phyloP scores from a whole-genome alignment of 2,888 invertebrate species.

The Hemicrepidius hirtus region DNA sequence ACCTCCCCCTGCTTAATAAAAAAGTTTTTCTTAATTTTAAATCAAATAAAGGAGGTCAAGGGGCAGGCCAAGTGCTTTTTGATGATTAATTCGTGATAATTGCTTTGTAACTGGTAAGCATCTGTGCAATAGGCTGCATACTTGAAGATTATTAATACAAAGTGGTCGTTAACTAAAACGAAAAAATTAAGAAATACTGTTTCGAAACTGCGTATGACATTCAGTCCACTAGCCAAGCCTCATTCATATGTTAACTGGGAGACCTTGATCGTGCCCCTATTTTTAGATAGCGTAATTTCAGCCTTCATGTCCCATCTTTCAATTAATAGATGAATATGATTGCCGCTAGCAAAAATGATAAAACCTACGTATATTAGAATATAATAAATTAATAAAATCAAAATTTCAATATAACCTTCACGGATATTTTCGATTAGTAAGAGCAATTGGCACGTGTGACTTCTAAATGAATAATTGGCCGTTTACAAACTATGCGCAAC shows the following conservation, averaged over 20 bases:
- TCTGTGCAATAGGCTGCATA: conserved; percentile 10
- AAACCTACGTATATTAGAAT: neutral
- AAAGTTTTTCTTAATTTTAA: neutral
- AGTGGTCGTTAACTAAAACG: conserved; percentile 18
- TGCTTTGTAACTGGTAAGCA: neutral
- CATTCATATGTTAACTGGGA: conserved; percentile 32
- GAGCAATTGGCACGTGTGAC: conserved; percentile 14
- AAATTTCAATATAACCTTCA: conserved; percentile 23
- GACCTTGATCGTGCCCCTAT: conserved; percentile 49
- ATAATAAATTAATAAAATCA: conserved; percentile 20
- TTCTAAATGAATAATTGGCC: conserved; percentile 3
- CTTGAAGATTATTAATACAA: conserved; percentile 8
- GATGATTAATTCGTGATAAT: neutral
- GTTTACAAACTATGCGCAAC: neutral
- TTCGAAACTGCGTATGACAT: conserved; percentile 32
- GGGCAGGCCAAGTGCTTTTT: neutral
- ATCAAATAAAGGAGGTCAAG: neutral
- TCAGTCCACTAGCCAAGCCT: conserved; percentile 31
- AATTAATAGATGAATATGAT: neutral
- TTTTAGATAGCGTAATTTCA: conserved; percentile 34
- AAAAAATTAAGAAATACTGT: conserved; percentile 31
- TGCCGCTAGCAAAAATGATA: conserved; percentile 32
- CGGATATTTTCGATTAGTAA: conserved; percentile 22
- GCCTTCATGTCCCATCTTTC: conserved; percentile 27
- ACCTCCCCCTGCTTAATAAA: neutral